These are phyloP conservation scores for Lochmaea crataegi DNA, from an alignment of 2,888 invertebrate genomes.

Conservation along the genomic window DNA sequence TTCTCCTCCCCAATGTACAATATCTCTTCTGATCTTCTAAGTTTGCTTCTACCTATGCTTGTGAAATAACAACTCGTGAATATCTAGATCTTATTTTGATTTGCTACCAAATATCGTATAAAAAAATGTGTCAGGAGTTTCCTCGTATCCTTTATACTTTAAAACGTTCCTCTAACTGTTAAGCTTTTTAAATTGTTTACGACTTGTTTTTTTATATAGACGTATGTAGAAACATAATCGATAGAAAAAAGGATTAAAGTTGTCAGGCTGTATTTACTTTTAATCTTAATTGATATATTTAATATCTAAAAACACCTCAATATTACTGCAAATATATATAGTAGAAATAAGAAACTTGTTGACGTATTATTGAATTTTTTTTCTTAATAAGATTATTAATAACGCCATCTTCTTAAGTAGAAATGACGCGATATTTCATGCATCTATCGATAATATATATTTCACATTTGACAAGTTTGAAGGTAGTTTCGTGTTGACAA, in stretches of 20 bases:
- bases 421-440: background rate
- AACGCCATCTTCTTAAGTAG: background rate
- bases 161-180: too few relatives aligned
- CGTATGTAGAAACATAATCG: background rate
- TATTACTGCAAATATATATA: background rate
- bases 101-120: too few relatives aligned
- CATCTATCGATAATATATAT: background rate
- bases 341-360: background rate
- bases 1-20: too few relatives aligned
- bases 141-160: too few relatives aligned
- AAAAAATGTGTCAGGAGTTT: too few relatives aligned
- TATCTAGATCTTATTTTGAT: too few relatives aligned
- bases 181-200: background rate
- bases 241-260: background rate
- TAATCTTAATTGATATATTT: background rate
- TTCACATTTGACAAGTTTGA: background rate
- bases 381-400: background rate
- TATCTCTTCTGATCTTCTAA: too few relatives aligned
- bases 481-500: background rate
- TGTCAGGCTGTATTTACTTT: background rate
- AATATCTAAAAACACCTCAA: background rate
- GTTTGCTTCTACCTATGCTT: too few relatives aligned
- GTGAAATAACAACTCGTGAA: too few relatives aligned
- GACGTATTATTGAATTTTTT: background rate
- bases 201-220: background rate